Conservation (phyloP, 2,888 invertebrate species). For the Machimus rusticus region DNA sequence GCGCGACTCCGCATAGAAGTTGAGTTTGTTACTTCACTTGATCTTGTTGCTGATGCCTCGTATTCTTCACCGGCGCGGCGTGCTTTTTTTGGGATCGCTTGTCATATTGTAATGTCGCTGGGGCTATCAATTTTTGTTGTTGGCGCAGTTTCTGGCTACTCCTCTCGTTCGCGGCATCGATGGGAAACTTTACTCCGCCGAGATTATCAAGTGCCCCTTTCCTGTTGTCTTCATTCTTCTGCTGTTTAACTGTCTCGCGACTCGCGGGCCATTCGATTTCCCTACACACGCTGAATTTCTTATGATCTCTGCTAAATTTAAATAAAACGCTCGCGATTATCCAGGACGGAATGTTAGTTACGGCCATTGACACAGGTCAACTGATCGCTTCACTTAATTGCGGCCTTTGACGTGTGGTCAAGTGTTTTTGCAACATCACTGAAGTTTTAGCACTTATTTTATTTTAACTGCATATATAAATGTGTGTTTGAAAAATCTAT, state of each 20-base stretch:
- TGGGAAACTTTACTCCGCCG: conserved; percentile 28
- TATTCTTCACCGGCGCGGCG: conserved; percentile 10
- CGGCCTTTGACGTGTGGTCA: background rate
- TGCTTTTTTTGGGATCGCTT: conserved; percentile 13
- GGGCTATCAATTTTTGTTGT: conserved; percentile 40
- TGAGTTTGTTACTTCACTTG: conserved; percentile 37
- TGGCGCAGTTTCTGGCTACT: background rate
- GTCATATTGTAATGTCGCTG: conserved; percentile 43
- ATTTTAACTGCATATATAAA: background rate
- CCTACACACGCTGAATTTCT: conserved; percentile 19
- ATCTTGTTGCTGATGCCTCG: conserved; percentile 36
- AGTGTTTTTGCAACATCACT: background rate
- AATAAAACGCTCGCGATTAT: conserved; percentile 20
- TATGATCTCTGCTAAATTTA: conserved; percentile 27
- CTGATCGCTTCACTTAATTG: conserved; percentile 4
- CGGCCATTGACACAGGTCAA: conserved; percentile 41
- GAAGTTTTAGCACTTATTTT: background rate
- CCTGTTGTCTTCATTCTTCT: conserved; percentile 36
- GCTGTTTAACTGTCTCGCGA: conserved; percentile 16
- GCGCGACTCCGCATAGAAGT: conserved; percentile 15
- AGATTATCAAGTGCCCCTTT: conserved; percentile 37
- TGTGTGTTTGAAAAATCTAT: too few species aligned
- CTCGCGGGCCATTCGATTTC: background rate
- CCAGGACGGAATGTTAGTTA: conserved; percentile 25
- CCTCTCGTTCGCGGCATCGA: background rate